Conservation (phyloP, 1,140 invertebrate genomes). For the Anastrepha obliqua region DNA sequence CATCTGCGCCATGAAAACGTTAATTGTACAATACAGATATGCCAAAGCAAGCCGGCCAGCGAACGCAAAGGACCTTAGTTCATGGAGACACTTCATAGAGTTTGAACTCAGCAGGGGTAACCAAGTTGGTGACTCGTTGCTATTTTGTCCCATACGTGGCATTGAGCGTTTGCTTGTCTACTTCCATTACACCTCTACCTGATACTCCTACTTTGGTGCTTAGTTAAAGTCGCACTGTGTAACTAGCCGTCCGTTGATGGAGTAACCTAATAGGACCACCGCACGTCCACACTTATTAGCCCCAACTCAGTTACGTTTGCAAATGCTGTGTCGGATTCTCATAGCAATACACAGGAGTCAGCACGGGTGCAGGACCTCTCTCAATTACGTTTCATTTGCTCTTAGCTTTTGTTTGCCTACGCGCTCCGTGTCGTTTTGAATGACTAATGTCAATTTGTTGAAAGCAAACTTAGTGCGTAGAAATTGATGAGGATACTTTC, state of each 20-base stretch:
- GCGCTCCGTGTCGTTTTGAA: constrained; percentile 58
- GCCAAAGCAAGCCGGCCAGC: neutral
- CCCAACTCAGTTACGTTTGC: neutral
- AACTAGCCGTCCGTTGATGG: neutral
- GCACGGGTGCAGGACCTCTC: neutral
- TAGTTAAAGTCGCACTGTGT: neutral
- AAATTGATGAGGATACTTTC: neutral
- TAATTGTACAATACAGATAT: neutral
- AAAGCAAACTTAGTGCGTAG: constrained; percentile 15
- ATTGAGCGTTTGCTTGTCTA: too few relatives aligned
- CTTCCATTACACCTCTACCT: neutral
- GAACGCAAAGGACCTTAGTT: neutral
- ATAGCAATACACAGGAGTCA: too few relatives aligned
- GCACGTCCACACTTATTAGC: neutral
- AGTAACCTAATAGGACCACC: neutral
- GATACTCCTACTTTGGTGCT: neutral
- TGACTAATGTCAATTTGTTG: constrained; percentile 59
- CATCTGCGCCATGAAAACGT: neutral
- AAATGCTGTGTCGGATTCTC: neutral
- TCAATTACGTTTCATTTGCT: constrained; percentile 40
- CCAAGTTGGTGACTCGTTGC: neutral
- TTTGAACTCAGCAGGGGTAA: neutral
- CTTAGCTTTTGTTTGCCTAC: constrained; percentile 38
- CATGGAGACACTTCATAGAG: neutral
- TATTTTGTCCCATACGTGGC: neutral